Evolutionary conservation across 1,140 invertebrate genomes (phyloP).

Genomic region (Hydropsyche tenuis): DNA sequence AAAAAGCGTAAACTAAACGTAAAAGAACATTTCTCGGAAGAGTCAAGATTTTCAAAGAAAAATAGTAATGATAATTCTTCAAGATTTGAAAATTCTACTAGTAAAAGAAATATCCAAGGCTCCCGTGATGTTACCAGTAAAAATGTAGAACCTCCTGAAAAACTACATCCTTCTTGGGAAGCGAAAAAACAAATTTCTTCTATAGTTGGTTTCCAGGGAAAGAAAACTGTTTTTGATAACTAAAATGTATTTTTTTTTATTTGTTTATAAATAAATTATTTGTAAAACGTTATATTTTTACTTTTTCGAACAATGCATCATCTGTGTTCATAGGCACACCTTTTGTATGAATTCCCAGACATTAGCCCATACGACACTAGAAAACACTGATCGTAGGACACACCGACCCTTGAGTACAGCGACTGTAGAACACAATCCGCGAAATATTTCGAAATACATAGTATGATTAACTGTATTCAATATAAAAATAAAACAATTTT

Average conservation of each 20-base stretch:
- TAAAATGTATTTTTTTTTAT: not conserved
- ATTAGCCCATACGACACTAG: too few relatives aligned
- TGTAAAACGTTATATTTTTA: too few relatives aligned
- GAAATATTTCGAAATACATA: too few relatives aligned
- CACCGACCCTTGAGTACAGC: too few relatives aligned
- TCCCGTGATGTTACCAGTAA: not conserved
- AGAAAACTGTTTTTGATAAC: slow-evolving; percentile 54
- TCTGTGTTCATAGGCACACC: too few relatives aligned
- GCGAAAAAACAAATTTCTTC: slow-evolving; percentile 63
- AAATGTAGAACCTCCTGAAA: slow-evolving; percentile 51
- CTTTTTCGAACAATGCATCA: too few relatives aligned
- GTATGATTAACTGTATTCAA: too few relatives aligned
- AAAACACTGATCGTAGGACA: too few relatives aligned
- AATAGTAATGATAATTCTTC: slow-evolving; percentile 1
- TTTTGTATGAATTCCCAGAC: too few relatives aligned
- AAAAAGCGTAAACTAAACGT: slow-evolving; percentile 49
- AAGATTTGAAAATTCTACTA: slow-evolving; percentile 24
- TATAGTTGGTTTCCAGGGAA: slow-evolving; percentile 57
- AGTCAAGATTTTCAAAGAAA: not conserved
- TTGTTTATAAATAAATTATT: too few relatives aligned
- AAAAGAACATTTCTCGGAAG: slow-evolving; percentile 9
- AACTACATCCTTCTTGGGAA: slow-evolving; percentile 69
- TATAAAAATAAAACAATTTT: too few relatives aligned
- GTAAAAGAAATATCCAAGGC: slow-evolving; percentile 28
- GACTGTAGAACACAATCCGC: too few relatives aligned